Evolutionary conservation across 2,888 invertebrate genomes (phyloP).

Genomic region (Synergus japonicus): DNA sequence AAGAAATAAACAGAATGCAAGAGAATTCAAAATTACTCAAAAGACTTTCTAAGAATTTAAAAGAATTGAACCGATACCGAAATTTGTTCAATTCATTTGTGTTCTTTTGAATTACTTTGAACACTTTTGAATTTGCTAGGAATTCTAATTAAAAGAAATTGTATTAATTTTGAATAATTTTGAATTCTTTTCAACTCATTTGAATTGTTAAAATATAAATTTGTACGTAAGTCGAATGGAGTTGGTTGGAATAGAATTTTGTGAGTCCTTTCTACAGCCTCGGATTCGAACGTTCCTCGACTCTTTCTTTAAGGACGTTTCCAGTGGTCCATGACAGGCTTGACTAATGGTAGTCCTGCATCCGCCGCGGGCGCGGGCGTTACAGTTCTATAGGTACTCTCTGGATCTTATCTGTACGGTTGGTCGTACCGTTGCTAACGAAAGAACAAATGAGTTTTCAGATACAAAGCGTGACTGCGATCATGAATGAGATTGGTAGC

Average conservation of each 20-base stretch:
- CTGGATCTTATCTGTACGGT: slow-evolving; percentile 52
- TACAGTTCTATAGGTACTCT: slow-evolving; percentile 58
- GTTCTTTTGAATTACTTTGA: no score
- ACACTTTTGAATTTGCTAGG: no score
- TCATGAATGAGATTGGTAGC: slow-evolving; percentile 54
- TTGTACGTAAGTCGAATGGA: background rate
- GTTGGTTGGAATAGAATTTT: slow-evolving; percentile 9
- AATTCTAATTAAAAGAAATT: no score
- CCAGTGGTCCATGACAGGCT: slow-evolving; percentile 58
- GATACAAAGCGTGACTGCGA: slow-evolving; percentile 57
- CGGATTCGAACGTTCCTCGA: slow-evolving; percentile 44
- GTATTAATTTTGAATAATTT: no score
- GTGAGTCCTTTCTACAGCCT: slow-evolving; percentile 37
- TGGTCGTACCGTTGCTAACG: slow-evolving; percentile 57
- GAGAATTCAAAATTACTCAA: no score
- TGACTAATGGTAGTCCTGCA: slow-evolving; percentile 69
- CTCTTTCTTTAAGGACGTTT: slow-evolving; percentile 53
- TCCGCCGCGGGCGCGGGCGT: slow-evolving; percentile 63
- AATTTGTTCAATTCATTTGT: no score
- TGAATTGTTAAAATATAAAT: slow-evolving; percentile 1
- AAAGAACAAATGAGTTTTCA: slow-evolving; percentile 60
- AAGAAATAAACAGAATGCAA: no score
- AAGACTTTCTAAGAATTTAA: no score
- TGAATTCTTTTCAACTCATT: no score
- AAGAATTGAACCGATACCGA: no score